Conservation (phyloP, 2,797 vertebrate species). For the Megalops cyprinoides region DNA sequence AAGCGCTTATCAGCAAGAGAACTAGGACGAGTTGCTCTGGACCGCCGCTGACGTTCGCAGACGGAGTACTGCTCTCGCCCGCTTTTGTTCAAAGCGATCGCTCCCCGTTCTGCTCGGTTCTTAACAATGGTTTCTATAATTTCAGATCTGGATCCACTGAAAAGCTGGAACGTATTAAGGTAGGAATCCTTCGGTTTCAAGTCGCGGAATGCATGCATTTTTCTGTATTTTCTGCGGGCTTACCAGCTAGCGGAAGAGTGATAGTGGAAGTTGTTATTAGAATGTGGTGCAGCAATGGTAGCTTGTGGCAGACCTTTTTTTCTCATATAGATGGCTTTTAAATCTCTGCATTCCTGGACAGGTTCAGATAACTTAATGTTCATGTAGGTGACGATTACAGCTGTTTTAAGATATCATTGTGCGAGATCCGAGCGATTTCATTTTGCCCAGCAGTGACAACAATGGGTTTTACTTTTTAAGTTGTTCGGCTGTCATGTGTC, state of each 20-base stretch:
- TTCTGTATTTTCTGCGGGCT: neutral
- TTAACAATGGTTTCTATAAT: slow-evolving; percentile 91
- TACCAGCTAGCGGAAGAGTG: slow-evolving; percentile 6
- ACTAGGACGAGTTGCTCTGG: slow-evolving; percentile 78
- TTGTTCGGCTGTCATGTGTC: slow-evolving; percentile 45
- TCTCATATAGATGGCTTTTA: slow-evolving; percentile 7
- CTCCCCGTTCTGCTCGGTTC: slow-evolving; percentile 62
- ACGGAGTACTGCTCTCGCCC: slow-evolving; percentile 76
- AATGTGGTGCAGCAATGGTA: slow-evolving; percentile 25
- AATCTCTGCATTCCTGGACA: neutral
- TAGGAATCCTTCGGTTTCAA: slow-evolving; percentile 60
- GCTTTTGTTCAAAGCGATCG: slow-evolving; percentile 65
- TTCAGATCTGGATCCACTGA: slow-evolving; percentile 94
- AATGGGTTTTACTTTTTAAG: slow-evolving; percentile 39
- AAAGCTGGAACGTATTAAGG: slow-evolving; percentile 98
- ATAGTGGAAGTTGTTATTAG: slow-evolving; percentile 23
- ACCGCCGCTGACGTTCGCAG: slow-evolving; percentile 76
- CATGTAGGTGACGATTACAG: neutral
- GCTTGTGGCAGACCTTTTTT: neutral
- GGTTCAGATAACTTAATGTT: slow-evolving; percentile 1
- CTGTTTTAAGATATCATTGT: slow-evolving; percentile 27
- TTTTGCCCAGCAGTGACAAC: slow-evolving; percentile 13
- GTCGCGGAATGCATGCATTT: slow-evolving; percentile 50
- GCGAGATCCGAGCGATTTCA: slow-evolving; percentile 3
- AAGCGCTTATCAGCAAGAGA: slow-evolving; percentile 80